phyloP scores from a whole-genome alignment of 2,113 vertebrate genomes.

The Pipra filicauda region DNA sequence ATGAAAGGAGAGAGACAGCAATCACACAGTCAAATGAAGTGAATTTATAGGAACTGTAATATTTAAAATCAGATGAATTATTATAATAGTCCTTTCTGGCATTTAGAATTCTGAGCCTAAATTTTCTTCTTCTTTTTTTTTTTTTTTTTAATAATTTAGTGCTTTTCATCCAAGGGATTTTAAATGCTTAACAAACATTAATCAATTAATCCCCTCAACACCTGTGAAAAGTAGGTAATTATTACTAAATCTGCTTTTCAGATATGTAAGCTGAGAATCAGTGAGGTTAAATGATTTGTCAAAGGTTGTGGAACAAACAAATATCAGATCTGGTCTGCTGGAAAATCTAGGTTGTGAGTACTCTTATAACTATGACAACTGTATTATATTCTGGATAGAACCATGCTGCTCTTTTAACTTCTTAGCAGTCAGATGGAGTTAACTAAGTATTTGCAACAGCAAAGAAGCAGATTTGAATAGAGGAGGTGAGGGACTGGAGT shows the following conservation, averaged over 20 bases:
- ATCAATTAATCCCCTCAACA: background rate
- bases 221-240: background rate
- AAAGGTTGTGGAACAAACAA: background rate
- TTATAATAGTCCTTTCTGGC: background rate
- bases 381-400: background rate
- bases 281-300: background rate
- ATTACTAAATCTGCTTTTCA: background rate
- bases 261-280: background rate
- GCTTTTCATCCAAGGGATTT: background rate
- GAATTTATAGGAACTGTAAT: background rate
- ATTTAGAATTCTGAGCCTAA: background rate
- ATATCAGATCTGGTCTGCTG: background rate
- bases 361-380: background rate
- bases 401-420: background rate
- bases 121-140: background rate
- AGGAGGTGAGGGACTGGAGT: constrained; percentile 7
- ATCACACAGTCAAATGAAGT: background rate
- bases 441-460: background rate
- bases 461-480: constrained; percentile 28
- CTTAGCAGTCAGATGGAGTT: background rate
- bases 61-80: background rate
- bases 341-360: background rate
- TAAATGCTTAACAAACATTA: background rate
- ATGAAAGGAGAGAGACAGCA: background rate
- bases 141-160: background rate